These are phyloP conservation scores for Ardeotis arabs DNA, from an alignment of 2,113 vertebrate genomes.

Conservation along the genomic window DNA sequence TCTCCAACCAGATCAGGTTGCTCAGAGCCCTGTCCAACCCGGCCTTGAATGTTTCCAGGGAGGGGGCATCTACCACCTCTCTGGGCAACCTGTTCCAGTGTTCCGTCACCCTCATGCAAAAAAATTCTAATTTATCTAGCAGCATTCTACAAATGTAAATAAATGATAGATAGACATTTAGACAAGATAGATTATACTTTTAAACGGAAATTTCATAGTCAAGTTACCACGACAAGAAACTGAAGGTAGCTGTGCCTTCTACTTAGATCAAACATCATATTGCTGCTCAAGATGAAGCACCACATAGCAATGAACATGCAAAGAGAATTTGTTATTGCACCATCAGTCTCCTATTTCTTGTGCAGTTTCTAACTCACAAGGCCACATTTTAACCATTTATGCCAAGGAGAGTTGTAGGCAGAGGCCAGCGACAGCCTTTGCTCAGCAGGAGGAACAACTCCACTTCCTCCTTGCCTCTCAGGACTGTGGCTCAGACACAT, in stretches of 20 bases:
- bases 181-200: neutral
- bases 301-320: accelerated
- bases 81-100: no score
- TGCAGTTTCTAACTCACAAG: neutral
- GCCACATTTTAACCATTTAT: neutral
- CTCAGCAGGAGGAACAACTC: neutral
- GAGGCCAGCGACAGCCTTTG: neutral
- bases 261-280: neutral
- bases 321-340: neutral
- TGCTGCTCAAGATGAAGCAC: neutral
- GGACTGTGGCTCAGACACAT: accelerated
- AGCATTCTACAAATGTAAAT: neutral
- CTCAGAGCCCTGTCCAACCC: no score
- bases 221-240: neutral
- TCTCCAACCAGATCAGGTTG: no score
- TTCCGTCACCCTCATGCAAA: no score
- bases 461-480: neutral
- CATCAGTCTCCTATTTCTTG: neutral
- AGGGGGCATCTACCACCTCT: no score
- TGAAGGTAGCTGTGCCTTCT: neutral
- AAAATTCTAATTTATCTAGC: neutral
- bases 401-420: neutral
- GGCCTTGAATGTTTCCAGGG: no score
- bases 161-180: neutral
- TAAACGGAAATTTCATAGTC: neutral